These are phyloP conservation scores for Hydrolagus affinis DNA, from an alignment of 2,113 vertebrate species.

Conservation along the genomic window DNA sequence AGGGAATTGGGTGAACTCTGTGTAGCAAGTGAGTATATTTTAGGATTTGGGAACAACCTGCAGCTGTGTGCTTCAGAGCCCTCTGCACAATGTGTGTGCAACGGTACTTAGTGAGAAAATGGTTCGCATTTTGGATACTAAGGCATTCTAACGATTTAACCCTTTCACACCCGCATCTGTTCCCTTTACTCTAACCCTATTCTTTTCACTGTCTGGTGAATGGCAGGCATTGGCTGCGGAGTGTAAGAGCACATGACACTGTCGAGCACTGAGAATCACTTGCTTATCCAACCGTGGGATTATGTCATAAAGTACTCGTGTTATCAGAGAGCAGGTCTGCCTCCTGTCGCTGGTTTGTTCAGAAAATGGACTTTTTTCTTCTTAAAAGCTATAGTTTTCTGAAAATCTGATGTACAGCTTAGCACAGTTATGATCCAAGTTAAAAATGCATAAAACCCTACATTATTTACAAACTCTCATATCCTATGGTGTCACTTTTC, in stretches of 20 bases:
- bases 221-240: not conserved
- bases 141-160: not conserved
- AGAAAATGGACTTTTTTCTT: not conserved
- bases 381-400: not conserved
- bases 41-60: not conserved
- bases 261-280: not conserved
- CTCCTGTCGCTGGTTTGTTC: not conserved
- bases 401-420: not conserved
- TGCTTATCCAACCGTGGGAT: slow-evolving; percentile 27
- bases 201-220: not conserved
- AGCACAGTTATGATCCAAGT: not conserved
- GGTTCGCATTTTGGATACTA: not conserved
- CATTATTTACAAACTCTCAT: not conserved
- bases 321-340: not conserved
- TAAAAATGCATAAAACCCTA: not conserved
- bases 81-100: not conserved
- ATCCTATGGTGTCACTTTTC: not conserved
- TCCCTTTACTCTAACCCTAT: not conserved
- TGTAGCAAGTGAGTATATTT: not conserved
- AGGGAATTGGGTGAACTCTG: not conserved
- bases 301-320: not conserved
- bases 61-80: not conserved
- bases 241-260: not conserved
- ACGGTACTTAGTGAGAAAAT: slow-evolving; percentile 10
- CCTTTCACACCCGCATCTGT: not conserved